Evolutionary conservation across 2,113 vertebrate genomes (phyloP), one percentile per base, ranked within the genome.

Genomic region (Centropus unirufus): DNA sequence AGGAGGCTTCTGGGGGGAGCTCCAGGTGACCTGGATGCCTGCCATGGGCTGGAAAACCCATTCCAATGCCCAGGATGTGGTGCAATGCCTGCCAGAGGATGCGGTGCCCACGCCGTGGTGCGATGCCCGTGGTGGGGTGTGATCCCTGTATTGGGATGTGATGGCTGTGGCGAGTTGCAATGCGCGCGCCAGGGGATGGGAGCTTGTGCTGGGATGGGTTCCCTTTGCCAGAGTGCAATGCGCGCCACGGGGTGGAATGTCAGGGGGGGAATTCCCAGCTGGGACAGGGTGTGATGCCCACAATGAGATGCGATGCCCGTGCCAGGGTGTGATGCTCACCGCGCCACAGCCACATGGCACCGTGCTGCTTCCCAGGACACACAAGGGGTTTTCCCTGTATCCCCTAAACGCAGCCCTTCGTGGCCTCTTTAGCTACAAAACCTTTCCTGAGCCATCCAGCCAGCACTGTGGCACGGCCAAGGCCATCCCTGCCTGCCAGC

Each of bases 341-440:
- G 36, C 9, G 36, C 36, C 36, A 36, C 36, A 36, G 36, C 7
- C 69, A 66, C 0, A 0, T 39, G 32, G 67, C 44, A 76, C 63
- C 1, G 0, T 62, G 64, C 49, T 74, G 30, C 61, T 87, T 51
- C 52, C 42, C 15, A 84, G 69, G 19, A 66, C 19, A 36, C 23
- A 47, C 1, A 2, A 32, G 18, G 23, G 12, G 5, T 36, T 24
- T 57, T 49, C 58, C 61, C 16, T 0, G 0, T 3, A 5, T 5
- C 44, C 51, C 44, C 29, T 46, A 74, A n/a, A 74, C 0, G 1
- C 46, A 67, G 22, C 19, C 0, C 2, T 63, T 39, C 3, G 9
- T 21, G 21, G 23, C 12, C 32, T 29, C 11, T 49, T 54, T 18
- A 74, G 21, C 46, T 63, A 14, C 46, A 62, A 62, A 68, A 24